Conservation (phyloP, 2,113 vertebrate species). For the Eurystomus gularis region DNA sequence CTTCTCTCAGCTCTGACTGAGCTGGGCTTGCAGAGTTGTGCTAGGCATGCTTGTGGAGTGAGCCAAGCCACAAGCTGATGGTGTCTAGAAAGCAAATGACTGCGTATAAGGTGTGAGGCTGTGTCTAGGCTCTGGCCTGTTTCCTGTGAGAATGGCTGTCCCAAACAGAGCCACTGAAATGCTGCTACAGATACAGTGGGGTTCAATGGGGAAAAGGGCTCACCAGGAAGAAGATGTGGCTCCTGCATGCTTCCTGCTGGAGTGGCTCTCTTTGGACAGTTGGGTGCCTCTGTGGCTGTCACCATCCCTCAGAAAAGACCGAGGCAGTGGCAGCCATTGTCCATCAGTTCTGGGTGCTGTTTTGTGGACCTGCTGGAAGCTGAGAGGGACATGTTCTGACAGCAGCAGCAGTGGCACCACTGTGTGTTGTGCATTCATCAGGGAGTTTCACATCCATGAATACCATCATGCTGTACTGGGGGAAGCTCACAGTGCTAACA, state of each 20-base stretch:
- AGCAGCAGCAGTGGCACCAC: neutral
- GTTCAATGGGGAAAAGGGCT: neutral
- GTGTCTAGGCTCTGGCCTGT: neutral
- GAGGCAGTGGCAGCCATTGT: neutral
- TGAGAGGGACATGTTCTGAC: neutral
- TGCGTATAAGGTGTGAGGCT: neutral
- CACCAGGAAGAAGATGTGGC: neutral
- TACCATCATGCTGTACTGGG: neutral
- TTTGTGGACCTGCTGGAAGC: neutral
- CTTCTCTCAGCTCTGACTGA: neutral
- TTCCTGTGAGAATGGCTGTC: neutral
- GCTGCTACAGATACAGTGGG: neutral
- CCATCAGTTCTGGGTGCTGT: neutral
- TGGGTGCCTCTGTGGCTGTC: neutral
- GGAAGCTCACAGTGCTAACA: conserved; percentile 19
- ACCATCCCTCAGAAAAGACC: neutral
- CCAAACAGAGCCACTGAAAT: neutral
- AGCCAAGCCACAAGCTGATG: neutral
- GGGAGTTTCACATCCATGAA: neutral
- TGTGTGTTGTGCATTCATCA: neutral
- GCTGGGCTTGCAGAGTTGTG: neutral
- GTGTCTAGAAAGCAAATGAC: neutral
- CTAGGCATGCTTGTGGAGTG: neutral
- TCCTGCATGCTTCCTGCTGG: neutral
- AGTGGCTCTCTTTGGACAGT: neutral